A percentile compares a stretch with the other conserved stretches of the same genome.
Conservation (phyloP, 2,113 vertebrate species). For the Psammodynastes pulverulentus region DNA sequence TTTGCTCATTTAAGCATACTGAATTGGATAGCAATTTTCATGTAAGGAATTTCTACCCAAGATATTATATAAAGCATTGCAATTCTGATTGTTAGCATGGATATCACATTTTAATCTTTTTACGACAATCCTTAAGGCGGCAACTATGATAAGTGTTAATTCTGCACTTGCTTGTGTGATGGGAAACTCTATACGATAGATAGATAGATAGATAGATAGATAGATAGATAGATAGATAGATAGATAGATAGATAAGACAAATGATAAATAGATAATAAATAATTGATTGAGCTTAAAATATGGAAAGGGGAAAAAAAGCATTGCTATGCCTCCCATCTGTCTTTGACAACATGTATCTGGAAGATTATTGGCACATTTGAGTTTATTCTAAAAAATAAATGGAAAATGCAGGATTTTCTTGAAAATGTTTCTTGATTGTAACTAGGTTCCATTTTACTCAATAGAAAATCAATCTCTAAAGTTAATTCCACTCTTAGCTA, state of each 20-base stretch:
- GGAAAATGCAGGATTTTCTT: background rate
- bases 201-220: background rate
- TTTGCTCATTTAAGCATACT: background rate
- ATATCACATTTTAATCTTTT: conserved; percentile 16
- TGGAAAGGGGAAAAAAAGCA: background rate
- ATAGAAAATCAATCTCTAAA: background rate
- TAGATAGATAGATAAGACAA: too few species aligned
- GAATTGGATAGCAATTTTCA: background rate
- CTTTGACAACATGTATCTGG: background rate
- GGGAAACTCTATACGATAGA: background rate
- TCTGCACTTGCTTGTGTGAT: background rate
- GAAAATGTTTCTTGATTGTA: rapidly evolving
- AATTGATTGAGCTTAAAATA: conserved; percentile 7
- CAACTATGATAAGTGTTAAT: conserved; percentile 1
- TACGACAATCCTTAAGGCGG: conserved; percentile 9
- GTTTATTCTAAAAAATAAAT: background rate
- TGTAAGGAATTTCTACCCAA: background rate
- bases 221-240: background rate
- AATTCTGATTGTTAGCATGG: background rate
- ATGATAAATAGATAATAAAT: background rate
- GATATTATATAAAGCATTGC: background rate
- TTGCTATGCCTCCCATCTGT: too few species aligned
- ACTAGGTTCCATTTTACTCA: rapidly evolving
- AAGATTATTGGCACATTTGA: background rate
- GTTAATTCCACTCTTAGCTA: rapidly evolving